Evolutionary conservation across 23 tunicate genomes (phyloP).

Genomic region (Botrylloides violaceus): DNA sequence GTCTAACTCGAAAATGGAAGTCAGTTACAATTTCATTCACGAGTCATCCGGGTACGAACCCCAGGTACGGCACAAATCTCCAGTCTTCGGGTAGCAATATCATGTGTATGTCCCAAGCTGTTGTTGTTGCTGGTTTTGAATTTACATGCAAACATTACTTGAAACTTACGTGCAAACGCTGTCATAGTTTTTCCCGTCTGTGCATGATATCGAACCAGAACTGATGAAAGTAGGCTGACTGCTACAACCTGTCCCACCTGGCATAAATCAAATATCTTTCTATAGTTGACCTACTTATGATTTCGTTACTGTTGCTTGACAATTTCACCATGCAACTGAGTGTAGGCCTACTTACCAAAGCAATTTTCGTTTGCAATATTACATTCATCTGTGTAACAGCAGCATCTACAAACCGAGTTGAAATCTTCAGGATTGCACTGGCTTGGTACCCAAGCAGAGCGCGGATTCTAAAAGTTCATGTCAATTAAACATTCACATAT

Average conservation of each 20-base stretch:
- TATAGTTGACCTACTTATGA: too few species aligned
- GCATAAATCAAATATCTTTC: background rate
- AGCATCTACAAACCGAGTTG: constrained; percentile 62
- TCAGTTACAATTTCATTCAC: too few species aligned
- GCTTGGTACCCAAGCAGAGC: constrained; percentile 46
- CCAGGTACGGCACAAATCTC: too few species aligned
- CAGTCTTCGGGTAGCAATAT: too few species aligned
- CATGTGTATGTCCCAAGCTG: too few species aligned
- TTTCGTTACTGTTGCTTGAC: too few species aligned
- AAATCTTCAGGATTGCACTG: constrained; percentile 41
- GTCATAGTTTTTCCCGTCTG: background rate
- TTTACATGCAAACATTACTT: too few species aligned
- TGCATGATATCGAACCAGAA: background rate
- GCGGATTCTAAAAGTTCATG: constrained; percentile 44
- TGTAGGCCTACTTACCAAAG: constrained; percentile 26
- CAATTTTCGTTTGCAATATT: constrained; percentile 26
- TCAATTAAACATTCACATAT: background rate
- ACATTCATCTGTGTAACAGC: constrained; percentile 42
- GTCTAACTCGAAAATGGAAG: too few species aligned
- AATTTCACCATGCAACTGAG: too few species aligned
- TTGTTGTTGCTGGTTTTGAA: too few species aligned
- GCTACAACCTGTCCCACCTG: background rate
- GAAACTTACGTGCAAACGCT: background rate
- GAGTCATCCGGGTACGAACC: too few species aligned
- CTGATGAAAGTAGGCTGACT: background rate